A percentile compares a stretch with the other conserved stretches of the same genome.
Conservation (phyloP, 2,888 invertebrate genomes). For the Pelosia muscerda region DNA sequence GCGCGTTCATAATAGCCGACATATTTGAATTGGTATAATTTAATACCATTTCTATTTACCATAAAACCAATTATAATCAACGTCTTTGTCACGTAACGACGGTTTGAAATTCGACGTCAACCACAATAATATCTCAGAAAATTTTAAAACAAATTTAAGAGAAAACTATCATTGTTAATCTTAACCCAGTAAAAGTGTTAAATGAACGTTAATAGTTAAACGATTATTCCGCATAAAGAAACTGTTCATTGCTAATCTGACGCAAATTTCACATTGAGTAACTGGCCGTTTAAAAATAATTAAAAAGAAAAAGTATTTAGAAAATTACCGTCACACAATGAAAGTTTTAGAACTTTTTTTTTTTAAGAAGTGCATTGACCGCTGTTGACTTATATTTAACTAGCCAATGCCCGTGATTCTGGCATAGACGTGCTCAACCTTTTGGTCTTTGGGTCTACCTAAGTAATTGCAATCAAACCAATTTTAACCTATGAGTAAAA, state of each 20-base stretch:
- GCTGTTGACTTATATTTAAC: slow-evolving; percentile 11
- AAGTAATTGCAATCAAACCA: too few species aligned
- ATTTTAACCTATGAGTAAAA: too few species aligned
- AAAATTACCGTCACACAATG: slow-evolving; percentile 13
- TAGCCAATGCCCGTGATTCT: too few species aligned
- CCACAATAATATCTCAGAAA: too few species aligned
- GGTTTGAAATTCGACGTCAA: too few species aligned
- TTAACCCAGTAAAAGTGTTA: slow-evolving; percentile 15
- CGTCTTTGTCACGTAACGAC: too few species aligned
- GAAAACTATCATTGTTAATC: slow-evolving; percentile 10
- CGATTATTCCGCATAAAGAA: slow-evolving; percentile 36
- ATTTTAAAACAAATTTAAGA: not conserved
- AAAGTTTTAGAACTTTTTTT: slow-evolving; percentile 18
- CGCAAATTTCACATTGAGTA: slow-evolving; percentile 28
- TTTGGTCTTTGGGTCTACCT: too few species aligned
- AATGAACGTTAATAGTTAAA: slow-evolving; percentile 14
- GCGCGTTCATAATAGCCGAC: too few species aligned
- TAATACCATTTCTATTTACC: too few species aligned
- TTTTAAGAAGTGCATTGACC: slow-evolving; percentile 19
- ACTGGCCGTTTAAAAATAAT: slow-evolving; percentile 28
- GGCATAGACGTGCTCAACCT: too few species aligned
- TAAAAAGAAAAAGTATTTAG: slow-evolving; percentile 27
- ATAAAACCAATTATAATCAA: too few species aligned
- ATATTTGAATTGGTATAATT: too few species aligned
- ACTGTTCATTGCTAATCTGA: slow-evolving; percentile 28